Base-by-base conservation (phyloP, 1,140 invertebrate genomes). In the Akabosia matsudoensis region DNA sequence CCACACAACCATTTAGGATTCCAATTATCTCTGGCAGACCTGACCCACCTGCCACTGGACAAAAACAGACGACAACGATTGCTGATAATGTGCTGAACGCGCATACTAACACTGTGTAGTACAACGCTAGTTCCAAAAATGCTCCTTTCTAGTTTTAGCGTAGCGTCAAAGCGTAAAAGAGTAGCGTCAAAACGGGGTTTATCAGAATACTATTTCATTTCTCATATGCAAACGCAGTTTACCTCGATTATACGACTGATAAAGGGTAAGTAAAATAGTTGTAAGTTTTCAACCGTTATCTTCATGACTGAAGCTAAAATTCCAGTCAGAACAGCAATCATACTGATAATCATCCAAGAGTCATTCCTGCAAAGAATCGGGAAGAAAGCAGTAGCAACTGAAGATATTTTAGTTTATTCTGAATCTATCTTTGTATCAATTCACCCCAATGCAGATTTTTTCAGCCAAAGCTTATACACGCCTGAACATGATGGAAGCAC, bases 1-100 rank as follows among this genome's bases (percentile, higher is more conserved):
- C 83, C 56, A 85, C 82, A 24, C 85, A 85, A 1, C 86, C 86
- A 80, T 87, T 87, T 0, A 87, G 81, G 71, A 85, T 86, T 0
- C 85, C 85, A 24, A 86, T 85, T 7, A 87, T 82, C 79, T 87
- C 86, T 7, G 86, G 85, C 54, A 87, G 83, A 33, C 86, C 86
- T 30, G 85, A 86, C 0, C 85, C 85, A 22, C 83, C 83, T n/a
- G 86, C 85, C 79, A 82, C 84, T 13, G 86, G 86, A 56, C 85
- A 83, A 45, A 76, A 75, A 83, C 82, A 82, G 82, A 85, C 79
- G 82, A 83, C 54, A 83, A 78, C 18, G 82, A 81, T 45, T 1
- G 80, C 61, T 16, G 80, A 56, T 18, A 79, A 22, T n/a, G 31
- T 37, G 14, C 75, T 71, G 67, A 79, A 75, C 7, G 74, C 33